Conservation (phyloP, 2,113 vertebrate genomes). For the Orthonyx spaldingii region DNA sequence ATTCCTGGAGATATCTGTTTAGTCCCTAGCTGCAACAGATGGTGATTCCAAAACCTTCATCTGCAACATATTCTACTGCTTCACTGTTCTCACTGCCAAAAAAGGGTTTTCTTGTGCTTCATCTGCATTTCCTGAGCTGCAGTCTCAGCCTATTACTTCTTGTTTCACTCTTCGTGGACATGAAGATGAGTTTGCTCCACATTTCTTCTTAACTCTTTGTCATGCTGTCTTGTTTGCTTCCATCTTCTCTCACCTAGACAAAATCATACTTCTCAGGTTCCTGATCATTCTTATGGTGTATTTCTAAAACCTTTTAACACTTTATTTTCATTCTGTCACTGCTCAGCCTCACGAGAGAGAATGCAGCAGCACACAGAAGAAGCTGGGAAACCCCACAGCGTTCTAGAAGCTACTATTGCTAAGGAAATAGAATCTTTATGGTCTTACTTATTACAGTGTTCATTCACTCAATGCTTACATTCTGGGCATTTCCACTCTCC, state of each 20-base stretch:
- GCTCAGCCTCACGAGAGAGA: background rate
- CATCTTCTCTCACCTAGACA: background rate
- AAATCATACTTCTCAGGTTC: background rate
- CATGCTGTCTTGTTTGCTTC: background rate
- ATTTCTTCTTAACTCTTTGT: background rate
- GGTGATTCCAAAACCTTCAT: background rate
- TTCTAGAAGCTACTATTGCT: background rate
- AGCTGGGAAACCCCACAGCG: background rate
- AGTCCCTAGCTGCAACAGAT: background rate
- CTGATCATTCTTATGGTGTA: background rate
- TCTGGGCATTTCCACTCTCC: background rate
- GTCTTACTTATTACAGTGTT: background rate
- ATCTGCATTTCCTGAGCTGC: background rate
- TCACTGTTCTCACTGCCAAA: background rate
- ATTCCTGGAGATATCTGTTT: background rate
- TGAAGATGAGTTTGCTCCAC: background rate
- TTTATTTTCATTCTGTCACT: background rate
- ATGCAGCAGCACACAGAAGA: background rate
- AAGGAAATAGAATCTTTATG: background rate
- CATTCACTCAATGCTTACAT: background rate
- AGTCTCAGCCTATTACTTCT: background rate
- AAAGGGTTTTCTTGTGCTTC: background rate
- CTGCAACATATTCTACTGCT: background rate
- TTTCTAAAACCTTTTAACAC: background rate
- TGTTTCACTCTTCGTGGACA: background rate